Conservation (phyloP, 2,888 invertebrate genomes). For the Eupithecia subfuscata region DNA sequence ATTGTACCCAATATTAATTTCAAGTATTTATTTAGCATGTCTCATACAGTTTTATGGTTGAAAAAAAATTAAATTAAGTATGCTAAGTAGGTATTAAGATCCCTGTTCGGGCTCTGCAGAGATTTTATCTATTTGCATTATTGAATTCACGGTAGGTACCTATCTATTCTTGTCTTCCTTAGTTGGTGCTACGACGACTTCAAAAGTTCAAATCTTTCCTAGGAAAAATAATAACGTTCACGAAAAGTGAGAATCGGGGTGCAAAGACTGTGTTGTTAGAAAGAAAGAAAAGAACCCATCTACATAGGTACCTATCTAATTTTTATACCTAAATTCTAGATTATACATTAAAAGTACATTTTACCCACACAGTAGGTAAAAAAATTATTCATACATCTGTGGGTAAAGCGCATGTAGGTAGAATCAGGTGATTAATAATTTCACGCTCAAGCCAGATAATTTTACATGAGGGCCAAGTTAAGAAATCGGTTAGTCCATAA, state of each 20-base stretch:
- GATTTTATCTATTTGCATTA: too few relatives aligned
- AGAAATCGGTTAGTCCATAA: slow-evolving; percentile 38
- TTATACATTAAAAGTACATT: neutral
- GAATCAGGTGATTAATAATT: neutral
- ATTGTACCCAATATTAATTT: too few relatives aligned
- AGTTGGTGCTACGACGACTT: too few relatives aligned
- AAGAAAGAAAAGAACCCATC: neutral
- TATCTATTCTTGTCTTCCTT: too few relatives aligned
- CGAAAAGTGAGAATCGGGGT: neutral
- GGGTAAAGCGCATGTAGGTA: neutral
- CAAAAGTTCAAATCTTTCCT: too few relatives aligned
- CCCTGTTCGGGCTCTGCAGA: too few relatives aligned
- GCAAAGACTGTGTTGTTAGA: neutral
- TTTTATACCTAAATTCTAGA: neutral
- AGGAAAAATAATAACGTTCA: neutral
- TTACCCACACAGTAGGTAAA: neutral
- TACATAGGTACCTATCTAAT: neutral
- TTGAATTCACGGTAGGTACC: too few relatives aligned
- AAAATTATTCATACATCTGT: too few relatives aligned
- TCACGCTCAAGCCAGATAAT: slow-evolving; percentile 2
- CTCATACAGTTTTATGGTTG: too few relatives aligned
- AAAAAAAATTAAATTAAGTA: too few relatives aligned
- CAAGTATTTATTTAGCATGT: too few relatives aligned
- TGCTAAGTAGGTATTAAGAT: too few relatives aligned
- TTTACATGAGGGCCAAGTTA: slow-evolving; percentile 32